A percentile compares a stretch with the other conserved stretches of the same genome.
These are phyloP conservation scores for Platichthys stellatus DNA, from an alignment of 2,113 vertebrate species.

Conservation along the genomic window DNA sequence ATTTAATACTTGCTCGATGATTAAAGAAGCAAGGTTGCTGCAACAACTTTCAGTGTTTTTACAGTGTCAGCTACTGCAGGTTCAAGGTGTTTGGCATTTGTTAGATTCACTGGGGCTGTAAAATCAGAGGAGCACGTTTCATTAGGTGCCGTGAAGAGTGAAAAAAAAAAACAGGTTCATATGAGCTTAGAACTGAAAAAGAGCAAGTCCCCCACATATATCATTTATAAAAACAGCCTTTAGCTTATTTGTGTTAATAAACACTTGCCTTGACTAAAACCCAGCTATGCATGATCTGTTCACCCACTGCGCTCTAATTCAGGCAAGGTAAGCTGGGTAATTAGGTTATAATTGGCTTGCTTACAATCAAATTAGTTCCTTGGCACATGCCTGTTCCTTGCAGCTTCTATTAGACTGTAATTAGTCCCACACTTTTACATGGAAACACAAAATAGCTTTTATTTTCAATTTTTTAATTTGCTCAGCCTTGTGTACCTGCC, in stretches of 20 bases:
- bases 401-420: constrained; percentile 52
- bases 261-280: constrained; percentile 54
- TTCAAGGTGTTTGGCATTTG: not conserved
- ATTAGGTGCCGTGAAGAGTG: constrained; percentile 7
- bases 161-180: constrained; percentile 13
- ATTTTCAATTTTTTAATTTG: not conserved
- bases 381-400: constrained; percentile 53
- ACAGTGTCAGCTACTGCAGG: not conserved
- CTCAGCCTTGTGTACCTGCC: not conserved
- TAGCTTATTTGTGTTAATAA: constrained; percentile 62
- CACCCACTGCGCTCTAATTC: constrained; percentile 60
- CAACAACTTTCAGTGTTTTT: not conserved
- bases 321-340: constrained; percentile 70
- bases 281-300: constrained; percentile 58
- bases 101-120: not conserved
- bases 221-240: constrained; percentile 37
- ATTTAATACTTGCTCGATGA: not conserved
- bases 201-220: constrained; percentile 1
- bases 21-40: not conserved
- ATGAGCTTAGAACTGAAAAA: not conserved
- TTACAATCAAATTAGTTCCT: constrained; percentile 63
- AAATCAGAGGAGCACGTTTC: constrained; percentile 10
- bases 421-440: constrained; percentile 34
- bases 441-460: constrained; percentile 12
- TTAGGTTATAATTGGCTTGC: constrained; percentile 72